Conservation (phyloP, 2,888 invertebrate species). For the Sabellastarte sp. region DNA sequence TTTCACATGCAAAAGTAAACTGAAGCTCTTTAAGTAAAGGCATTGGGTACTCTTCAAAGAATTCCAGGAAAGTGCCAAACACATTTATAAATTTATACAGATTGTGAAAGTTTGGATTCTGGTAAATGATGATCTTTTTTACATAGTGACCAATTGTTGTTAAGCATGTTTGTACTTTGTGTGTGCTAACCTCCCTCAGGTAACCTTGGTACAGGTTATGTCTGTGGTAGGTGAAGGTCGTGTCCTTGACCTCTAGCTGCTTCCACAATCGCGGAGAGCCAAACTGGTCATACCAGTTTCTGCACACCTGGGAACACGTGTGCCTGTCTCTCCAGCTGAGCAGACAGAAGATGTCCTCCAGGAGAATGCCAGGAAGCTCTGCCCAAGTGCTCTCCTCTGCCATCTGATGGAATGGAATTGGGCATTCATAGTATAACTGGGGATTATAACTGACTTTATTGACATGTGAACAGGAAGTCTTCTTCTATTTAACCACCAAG, state of each 20-base stretch:
- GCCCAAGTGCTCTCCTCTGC: too few species aligned
- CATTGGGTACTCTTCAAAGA: conserved; percentile 42
- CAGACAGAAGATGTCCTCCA: conserved; percentile 73
- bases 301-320: conserved; percentile 69
- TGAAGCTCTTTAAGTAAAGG: conserved; percentile 56
- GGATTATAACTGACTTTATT: too few species aligned
- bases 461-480: too few species aligned
- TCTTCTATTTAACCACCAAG: too few species aligned
- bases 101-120: conserved; percentile 77
- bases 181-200: conserved; percentile 74
- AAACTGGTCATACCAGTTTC: conserved; percentile 64
- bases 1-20: conserved; percentile 71
- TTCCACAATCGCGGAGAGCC: conserved; percentile 76
- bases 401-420: too few species aligned
- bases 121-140: conserved; percentile 70
- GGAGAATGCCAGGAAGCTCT: conserved; percentile 70
- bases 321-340: conserved; percentile 72
- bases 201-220: conserved; percentile 81
- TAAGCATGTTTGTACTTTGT: conserved; percentile 72
- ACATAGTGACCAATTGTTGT: conserved; percentile 70
- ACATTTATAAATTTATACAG: conserved; percentile 82
- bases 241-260: conserved; percentile 72
- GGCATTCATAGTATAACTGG: too few species aligned
- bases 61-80: conserved; percentile 73
- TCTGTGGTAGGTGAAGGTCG: conserved; percentile 72